Evolutionary conservation across 2,113 vertebrate genomes (phyloP), one percentile per base, ranked within the genome.

Genomic region (Heloderma charlesbogerti): DNA sequence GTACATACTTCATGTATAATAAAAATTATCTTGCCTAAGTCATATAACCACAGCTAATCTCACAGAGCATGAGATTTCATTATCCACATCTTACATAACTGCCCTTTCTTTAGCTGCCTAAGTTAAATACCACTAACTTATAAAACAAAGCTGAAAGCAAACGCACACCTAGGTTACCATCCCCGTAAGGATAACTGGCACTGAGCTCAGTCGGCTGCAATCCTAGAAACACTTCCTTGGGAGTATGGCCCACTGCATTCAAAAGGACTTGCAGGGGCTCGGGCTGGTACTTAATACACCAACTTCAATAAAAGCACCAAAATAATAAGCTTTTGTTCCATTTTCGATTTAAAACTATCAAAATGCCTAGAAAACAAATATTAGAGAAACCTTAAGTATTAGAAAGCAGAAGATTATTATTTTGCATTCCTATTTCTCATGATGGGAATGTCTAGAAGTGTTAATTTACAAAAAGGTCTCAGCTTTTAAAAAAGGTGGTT

Each of bases 81-180:
- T 89, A 94, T 85, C 79, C 69, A 84, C 45, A 88, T 92, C 88
- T 95, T 94, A 95, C 83, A 92, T 81, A 93, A 93, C 0, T 0
- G 63, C 80, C 74, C 78, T 92, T 89, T 86, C 92, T 91, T 93
- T 86, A 92, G 89, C 85, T 91, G 91, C 18, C 51, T 90, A 94
- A 90, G 93, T 86, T 88, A 94, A 92, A 87, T 91, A 92, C 93
- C 94, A 86, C 91, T 91, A 93, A 93, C 81, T 93, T 94, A 57
- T 89, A 90, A 51, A 91, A 66, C 31, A 91, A 94, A 84, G 93
- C 89, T 92, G 91, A 92, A 94, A 95, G 25, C 45, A 31, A 18
- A 79, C 40, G 43, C 13, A 3, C 29, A 54, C 29, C 25, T 48
- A 34, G 12, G 45, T 16, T 9, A 29, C 2, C 20, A 48, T 12